These are phyloP conservation scores for Melieria crassipennis DNA, from an alignment of 2,888 invertebrate species.

Conservation along the genomic window DNA sequence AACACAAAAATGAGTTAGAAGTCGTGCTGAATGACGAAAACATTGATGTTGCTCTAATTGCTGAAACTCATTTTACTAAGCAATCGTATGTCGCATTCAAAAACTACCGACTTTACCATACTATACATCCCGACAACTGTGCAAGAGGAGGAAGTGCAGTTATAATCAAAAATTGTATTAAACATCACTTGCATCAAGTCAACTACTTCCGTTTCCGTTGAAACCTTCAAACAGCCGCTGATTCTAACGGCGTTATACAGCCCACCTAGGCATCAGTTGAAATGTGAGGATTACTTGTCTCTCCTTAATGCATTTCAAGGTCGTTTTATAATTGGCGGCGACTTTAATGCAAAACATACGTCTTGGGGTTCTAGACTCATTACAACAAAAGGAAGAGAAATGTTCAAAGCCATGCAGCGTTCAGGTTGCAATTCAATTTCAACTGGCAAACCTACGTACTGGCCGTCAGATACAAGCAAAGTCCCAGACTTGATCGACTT, in stretches of 20 bases:
- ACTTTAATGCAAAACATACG: neutral
- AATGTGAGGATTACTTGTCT: neutral
- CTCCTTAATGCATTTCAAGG: neutral
- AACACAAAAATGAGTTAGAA: slow-evolving; percentile 11
- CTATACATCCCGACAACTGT: slow-evolving; percentile 1
- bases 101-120: neutral
- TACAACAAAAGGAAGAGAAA: slow-evolving; percentile 1
- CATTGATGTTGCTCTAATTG: neutral
- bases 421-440: neutral
- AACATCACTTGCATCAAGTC: slow-evolving; percentile 12
- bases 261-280: slow-evolving; percentile 6
- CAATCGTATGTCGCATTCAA: neutral
- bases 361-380: neutral
- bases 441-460: slow-evolving; percentile 12
- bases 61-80: slow-evolving; percentile 8
- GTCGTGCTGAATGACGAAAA: neutral
- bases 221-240: slow-evolving; percentile 1
- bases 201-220: slow-evolving; percentile 9
- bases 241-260: neutral
- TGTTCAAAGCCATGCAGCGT: slow-evolving; percentile 9
- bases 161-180: slow-evolving; percentile 1
- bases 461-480: slow-evolving; percentile 9
- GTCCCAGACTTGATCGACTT: slow-evolving; percentile 9
- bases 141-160: slow-evolving; percentile 14
- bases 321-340: too few species aligned